Percentiles rank a stretch among this genome's conserved stretches.
These are phyloP conservation scores for Pseudochirops corinnae DNA, from an alignment of 2,797 vertebrate genomes.

Conservation along the genomic window DNA sequence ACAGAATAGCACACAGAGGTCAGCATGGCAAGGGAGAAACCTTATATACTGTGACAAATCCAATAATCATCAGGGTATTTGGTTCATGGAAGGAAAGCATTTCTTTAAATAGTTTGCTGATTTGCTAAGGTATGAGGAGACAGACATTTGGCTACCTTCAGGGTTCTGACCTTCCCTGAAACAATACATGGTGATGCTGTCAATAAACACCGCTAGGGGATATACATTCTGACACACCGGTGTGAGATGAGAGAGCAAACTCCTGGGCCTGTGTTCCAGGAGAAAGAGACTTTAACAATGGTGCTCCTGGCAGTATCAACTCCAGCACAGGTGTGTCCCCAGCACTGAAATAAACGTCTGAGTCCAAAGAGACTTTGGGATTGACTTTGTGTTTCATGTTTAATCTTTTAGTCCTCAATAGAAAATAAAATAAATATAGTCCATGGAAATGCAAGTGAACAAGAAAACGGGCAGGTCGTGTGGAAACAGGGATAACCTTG, in stretches of 20 bases:
- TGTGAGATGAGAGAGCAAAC: not conserved
- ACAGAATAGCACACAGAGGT: slow-evolving; percentile 74
- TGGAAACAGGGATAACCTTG: not conserved
- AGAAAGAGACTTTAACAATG: not conserved
- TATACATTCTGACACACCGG: slow-evolving; percentile 20
- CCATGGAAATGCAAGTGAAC: not conserved
- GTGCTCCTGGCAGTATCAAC: not conserved
- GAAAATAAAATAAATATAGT: not conserved
- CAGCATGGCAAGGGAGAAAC: slow-evolving; percentile 81
- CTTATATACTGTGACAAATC: slow-evolving; percentile 85
- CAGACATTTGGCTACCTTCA: slow-evolving; percentile 55
- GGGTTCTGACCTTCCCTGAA: slow-evolving; percentile 67
- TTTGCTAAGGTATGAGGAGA: slow-evolving; percentile 78
- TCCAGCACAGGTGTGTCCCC: not conserved
- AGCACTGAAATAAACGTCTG: not conserved
- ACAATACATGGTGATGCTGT: not conserved
- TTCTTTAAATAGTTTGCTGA: slow-evolving; percentile 82
- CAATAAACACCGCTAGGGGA: slow-evolving; percentile 16
- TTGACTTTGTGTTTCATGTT: not conserved
- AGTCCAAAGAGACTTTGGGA: not conserved
- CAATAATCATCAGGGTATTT: slow-evolving; percentile 82
- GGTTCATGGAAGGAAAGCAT: slow-evolving; percentile 78
- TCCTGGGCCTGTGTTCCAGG: not conserved
- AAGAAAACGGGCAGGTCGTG: not conserved
- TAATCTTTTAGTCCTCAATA: not conserved